These are phyloP conservation scores for Lates japonicus DNA, from an alignment of 2,797 vertebrate genomes.

Conservation along the genomic window DNA sequence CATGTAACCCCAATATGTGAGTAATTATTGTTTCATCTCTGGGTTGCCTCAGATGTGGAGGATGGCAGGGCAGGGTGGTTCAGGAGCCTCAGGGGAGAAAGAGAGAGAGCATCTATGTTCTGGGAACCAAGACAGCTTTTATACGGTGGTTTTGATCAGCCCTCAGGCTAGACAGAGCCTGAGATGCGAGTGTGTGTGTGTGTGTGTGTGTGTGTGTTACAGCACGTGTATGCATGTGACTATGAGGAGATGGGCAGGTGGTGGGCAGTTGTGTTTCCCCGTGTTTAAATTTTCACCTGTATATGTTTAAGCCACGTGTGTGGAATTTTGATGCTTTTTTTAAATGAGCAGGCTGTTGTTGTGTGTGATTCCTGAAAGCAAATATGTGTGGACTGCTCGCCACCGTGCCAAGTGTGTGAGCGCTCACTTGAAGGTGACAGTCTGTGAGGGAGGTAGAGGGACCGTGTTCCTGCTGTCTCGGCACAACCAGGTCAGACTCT, in stretches of 20 bases:
- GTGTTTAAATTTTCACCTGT: constrained; percentile 22
- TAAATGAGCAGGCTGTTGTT: constrained; percentile 6
- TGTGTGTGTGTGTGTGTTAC: not conserved
- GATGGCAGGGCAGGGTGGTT: constrained; percentile 62
- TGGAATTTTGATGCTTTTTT: not conserved
- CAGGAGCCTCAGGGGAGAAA: constrained; percentile 51
- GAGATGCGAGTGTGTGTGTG: constrained; percentile 16
- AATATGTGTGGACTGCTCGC: not conserved
- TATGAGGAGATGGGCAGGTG: constrained; percentile 5
- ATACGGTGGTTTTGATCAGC: constrained; percentile 67
- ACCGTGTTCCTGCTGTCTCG: constrained; percentile 16
- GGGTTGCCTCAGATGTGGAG: constrained; percentile 64
- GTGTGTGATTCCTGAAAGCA: not conserved
- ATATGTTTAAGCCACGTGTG: not conserved
- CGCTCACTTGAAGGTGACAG: constrained; percentile 47
- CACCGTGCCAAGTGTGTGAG: constrained; percentile 21
- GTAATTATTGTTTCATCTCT: constrained; percentile 76
- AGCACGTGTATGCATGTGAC: not conserved
- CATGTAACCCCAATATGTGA: constrained; percentile 75
- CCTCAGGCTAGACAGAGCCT: constrained; percentile 46
- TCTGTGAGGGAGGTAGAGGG: constrained; percentile 9
- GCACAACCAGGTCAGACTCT: constrained; percentile 42
- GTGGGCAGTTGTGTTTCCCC: constrained; percentile 19
- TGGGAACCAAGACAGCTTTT: constrained; percentile 71
- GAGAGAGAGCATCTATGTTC: constrained; percentile 37